Percentiles rank a stretch among this genome's conserved stretches.
Conservation (phyloP, 2,888 invertebrate species). For the Fragum sueziense region DNA sequence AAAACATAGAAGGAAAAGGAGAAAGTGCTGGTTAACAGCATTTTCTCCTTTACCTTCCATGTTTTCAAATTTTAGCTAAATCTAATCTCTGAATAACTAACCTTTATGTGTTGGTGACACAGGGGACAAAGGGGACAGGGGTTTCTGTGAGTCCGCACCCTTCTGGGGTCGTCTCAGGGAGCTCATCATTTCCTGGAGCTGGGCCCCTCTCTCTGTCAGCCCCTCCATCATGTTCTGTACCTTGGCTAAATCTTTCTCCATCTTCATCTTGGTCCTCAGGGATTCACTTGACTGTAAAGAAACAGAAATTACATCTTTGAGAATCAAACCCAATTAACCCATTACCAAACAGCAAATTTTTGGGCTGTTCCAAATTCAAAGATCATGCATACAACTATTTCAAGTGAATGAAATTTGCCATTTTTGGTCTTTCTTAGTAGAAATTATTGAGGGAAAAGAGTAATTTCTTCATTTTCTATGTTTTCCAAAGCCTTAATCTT, state of each 20-base stretch:
- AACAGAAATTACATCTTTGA: background rate
- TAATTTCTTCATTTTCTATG: too few species aligned
- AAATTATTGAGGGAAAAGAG: too few species aligned
- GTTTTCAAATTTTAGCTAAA: background rate
- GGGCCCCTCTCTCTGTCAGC: conserved; percentile 92
- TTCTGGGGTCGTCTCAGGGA: conserved; percentile 84
- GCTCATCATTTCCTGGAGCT: conserved; percentile 92
- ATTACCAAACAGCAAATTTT: too few species aligned
- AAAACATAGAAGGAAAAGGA: too few species aligned
- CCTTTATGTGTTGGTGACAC: conserved; percentile 25
- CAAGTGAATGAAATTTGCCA: too few species aligned
- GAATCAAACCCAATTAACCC: too few species aligned
- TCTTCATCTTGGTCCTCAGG: conserved; percentile 80
- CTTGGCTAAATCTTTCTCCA: conserved; percentile 88
- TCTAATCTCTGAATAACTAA: too few species aligned
- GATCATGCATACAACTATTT: too few species aligned
- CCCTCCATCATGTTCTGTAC: conserved; percentile 94
- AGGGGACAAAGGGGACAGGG: conserved; percentile 3
- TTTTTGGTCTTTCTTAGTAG: too few species aligned
- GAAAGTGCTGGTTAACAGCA: background rate
- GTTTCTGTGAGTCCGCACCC: conserved; percentile 72
- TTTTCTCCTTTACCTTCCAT: background rate
- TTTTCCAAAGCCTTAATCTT: too few species aligned
- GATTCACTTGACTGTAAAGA: conserved; percentile 67
- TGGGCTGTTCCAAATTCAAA: too few species aligned